Evolutionary conservation across 2,888 invertebrate species (phyloP).

Genomic region (Podotricha telesiphe): DNA sequence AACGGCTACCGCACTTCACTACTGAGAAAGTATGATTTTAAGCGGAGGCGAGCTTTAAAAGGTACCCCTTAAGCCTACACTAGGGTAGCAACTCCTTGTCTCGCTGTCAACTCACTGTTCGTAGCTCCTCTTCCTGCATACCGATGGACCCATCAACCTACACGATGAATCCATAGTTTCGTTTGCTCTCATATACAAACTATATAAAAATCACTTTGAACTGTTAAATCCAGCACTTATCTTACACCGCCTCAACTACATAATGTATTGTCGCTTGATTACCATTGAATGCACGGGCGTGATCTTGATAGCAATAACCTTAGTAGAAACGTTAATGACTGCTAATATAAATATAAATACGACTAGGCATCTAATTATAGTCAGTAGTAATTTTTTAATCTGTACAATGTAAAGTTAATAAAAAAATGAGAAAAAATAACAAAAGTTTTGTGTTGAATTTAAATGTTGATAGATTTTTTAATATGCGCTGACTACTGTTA

Average conservation of each 20-base stretch:
- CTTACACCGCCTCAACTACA: not conserved
- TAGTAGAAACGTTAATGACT: constrained; percentile 8
- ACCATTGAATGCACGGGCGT: constrained; percentile 20
- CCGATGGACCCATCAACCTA: too few species aligned
- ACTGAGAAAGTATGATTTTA: too few species aligned
- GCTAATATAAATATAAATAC: constrained; percentile 7
- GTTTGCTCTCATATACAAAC: not conserved
- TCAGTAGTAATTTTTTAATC: not conserved
- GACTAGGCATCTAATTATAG: not conserved
- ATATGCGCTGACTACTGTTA: too few species aligned
- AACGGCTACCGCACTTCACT: too few species aligned
- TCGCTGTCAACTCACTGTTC: too few species aligned
- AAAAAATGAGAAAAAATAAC: not conserved
- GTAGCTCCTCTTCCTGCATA: too few species aligned
- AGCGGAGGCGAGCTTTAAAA: too few species aligned
- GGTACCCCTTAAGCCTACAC: too few species aligned
- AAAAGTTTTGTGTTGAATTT: too few species aligned
- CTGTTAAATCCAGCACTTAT: not conserved
- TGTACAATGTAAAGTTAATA: not conserved
- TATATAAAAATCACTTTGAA: not conserved
- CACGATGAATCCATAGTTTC: too few species aligned
- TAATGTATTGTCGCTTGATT: constrained; percentile 4
- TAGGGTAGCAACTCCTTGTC: too few species aligned
- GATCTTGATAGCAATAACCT: constrained; percentile 19
- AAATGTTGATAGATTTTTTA: too few species aligned